Evolutionary conservation across 37 sponge, comb jelly and placozoan species (phyloP).

Genomic region (Amphimedon queenslandica): DNA sequence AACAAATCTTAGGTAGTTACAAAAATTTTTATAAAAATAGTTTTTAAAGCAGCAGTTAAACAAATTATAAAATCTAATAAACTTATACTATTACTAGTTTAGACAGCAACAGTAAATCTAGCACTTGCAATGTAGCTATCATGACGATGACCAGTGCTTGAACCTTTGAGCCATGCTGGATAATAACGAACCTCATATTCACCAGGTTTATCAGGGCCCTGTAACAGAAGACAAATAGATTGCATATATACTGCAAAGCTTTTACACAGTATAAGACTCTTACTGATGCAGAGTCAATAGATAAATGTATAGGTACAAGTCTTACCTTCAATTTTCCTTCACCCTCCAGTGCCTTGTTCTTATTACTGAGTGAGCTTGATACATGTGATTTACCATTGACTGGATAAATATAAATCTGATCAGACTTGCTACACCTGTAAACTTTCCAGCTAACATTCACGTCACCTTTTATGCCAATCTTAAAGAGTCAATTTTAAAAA

Average conservation of each 20-base stretch:
- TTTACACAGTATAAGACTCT: too few relatives aligned
- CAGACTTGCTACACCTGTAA: not conserved
- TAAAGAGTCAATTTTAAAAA: not conserved
- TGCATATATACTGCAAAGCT: too few relatives aligned
- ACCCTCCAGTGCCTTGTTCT: not conserved
- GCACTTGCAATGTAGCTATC: conserved; percentile 13
- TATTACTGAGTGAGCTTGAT: not conserved
- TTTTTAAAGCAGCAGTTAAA: too few relatives aligned
- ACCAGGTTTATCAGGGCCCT: conserved; percentile 54
- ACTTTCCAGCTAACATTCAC: not conserved
- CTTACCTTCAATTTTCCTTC: not conserved
- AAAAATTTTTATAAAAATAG: too few relatives aligned
- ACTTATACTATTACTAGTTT: not conserved
- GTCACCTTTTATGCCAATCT: not conserved
- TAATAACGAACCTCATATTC: conserved; percentile 53
- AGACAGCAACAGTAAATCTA: conserved; percentile 27
- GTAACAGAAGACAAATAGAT: not conserved
- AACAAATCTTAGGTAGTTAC: too few relatives aligned
- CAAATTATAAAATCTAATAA: too few relatives aligned
- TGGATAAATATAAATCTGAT: not conserved
- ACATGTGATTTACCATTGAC: not conserved
- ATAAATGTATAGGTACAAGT: too few relatives aligned
- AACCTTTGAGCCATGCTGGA: conserved; percentile 30
- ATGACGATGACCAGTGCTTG: conserved; percentile 22
- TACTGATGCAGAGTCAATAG: too few relatives aligned